Percentiles rank a stretch among this genome's conserved stretches.
These are phyloP conservation scores for Acanthurus tractus DNA, from an alignment of 2,797 vertebrate genomes.

Conservation along the genomic window DNA sequence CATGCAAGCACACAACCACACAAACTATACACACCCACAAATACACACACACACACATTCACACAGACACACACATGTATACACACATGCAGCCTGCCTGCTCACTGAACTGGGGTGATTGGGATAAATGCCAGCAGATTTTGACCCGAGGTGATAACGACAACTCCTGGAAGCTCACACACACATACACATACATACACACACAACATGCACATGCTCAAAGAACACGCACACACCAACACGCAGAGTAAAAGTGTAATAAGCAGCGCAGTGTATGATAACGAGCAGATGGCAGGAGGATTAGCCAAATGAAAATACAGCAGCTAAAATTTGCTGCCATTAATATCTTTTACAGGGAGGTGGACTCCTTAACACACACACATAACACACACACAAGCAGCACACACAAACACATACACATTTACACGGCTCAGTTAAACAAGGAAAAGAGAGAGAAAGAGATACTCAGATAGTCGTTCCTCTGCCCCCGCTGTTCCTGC, in stretches of 20 bases:
- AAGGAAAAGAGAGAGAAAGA: slow-evolving; percentile 6
- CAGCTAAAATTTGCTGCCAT: slow-evolving; percentile 84
- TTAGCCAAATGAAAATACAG: slow-evolving; percentile 87
- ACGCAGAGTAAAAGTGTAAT: slow-evolving; percentile 64
- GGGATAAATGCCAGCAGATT: slow-evolving; percentile 79
- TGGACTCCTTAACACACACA: slow-evolving; percentile 61
- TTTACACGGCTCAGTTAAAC: slow-evolving; percentile 8
- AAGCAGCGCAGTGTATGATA: slow-evolving; percentile 61
- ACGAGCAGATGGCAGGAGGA: slow-evolving; percentile 87
- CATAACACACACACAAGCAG: slow-evolving; percentile 17
- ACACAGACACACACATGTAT: slow-evolving; percentile 23
- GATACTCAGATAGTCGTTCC: slow-evolving; percentile 19
- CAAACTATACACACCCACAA: slow-evolving; percentile 19
- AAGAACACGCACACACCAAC: slow-evolving; percentile 29
- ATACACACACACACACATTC: slow-evolving; percentile 6
- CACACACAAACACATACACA: slow-evolving; percentile 8
- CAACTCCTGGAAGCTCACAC: slow-evolving; percentile 57
- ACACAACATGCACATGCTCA: slow-evolving; percentile 26
- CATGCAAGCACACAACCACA: slow-evolving; percentile 6
- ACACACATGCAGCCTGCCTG: slow-evolving; percentile 33
- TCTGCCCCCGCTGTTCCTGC: slow-evolving; percentile 73
- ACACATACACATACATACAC: background rate
- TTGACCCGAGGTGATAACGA: slow-evolving; percentile 80
- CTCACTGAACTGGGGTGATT: slow-evolving; percentile 63
- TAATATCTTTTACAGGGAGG: slow-evolving; percentile 84